Conservation (phyloP, 2,113 vertebrate species). For the Lutjanus erythropterus region DNA sequence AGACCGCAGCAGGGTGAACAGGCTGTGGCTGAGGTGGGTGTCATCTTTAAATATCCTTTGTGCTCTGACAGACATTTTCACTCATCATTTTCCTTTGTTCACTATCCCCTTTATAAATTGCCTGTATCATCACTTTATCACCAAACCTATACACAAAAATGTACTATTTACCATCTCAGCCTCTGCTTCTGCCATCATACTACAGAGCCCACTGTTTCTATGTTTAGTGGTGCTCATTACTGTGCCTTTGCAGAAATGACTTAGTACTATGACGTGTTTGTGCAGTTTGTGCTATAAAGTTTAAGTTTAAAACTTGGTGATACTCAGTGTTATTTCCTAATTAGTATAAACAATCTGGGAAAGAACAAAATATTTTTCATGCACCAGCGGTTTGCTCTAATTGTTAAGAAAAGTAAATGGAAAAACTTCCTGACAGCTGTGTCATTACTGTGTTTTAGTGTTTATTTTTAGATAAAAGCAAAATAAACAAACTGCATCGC, state of each 20-base stretch:
- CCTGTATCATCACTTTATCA: neutral
- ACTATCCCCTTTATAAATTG: neutral
- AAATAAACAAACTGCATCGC: neutral
- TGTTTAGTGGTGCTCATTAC: conserved; percentile 35
- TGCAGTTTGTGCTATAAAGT: neutral
- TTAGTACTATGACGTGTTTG: neutral
- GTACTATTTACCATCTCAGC: neutral
- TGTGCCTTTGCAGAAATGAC: neutral
- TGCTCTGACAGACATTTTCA: too few species aligned
- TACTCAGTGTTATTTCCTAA: conserved; percentile 20
- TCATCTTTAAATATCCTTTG: too few species aligned
- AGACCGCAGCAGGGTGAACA: too few species aligned
- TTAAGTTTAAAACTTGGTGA: conserved; percentile 7
- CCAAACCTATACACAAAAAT: too few species aligned
- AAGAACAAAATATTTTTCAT: neutral
- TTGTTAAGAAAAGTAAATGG: neutral
- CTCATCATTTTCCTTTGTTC: neutral
- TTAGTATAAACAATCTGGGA: neutral
- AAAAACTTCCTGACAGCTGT: conserved; percentile 14
- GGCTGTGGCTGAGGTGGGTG: too few species aligned
- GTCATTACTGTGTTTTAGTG: conserved; percentile 7
- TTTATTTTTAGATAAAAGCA: neutral
- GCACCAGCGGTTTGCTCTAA: neutral
- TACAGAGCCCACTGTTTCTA: neutral
- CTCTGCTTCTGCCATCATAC: neutral